These are phyloP conservation scores for Eleutherodactylus coqui DNA, from an alignment of 2,797 vertebrate genomes.

Conservation along the genomic window DNA sequence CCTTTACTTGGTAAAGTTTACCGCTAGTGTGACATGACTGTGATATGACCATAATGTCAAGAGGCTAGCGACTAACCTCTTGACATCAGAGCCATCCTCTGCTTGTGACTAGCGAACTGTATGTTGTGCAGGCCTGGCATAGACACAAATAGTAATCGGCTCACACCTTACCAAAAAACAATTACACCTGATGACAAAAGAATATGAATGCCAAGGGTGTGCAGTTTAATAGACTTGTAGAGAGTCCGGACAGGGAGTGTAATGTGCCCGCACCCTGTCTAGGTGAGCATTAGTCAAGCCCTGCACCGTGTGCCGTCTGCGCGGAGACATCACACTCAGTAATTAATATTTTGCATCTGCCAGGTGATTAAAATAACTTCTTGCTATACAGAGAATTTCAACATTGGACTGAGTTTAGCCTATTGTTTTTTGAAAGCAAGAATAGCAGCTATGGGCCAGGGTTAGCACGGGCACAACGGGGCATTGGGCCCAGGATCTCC, in stretches of 20 bases:
- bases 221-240: not conserved
- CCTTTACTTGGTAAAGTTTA: too few relatives aligned
- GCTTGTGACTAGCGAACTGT: too few relatives aligned
- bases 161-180: slow-evolving; percentile 32
- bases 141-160: not conserved
- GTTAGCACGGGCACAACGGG: too few relatives aligned
- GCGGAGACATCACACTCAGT: not conserved
- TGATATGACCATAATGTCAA: too few relatives aligned
- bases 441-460: not conserved
- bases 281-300: slow-evolving; percentile 28
- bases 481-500: too few relatives aligned
- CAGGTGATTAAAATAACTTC: not conserved
- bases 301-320: not conserved
- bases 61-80: too few relatives aligned
- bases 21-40: too few relatives aligned
- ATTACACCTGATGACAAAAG: slow-evolving; percentile 28
- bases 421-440: not conserved
- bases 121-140: not conserved
- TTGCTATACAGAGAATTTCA: not conserved
- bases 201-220: slow-evolving; percentile 24
- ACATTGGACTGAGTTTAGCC: not conserved
- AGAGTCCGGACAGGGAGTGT: slow-evolving; percentile 14
- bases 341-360: not conserved
- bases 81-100: too few relatives aligned
- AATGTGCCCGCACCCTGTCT: slow-evolving; percentile 35